Evolutionary conservation across 2,113 vertebrate species (phyloP).

Genomic region (Vidua macroura): DNA sequence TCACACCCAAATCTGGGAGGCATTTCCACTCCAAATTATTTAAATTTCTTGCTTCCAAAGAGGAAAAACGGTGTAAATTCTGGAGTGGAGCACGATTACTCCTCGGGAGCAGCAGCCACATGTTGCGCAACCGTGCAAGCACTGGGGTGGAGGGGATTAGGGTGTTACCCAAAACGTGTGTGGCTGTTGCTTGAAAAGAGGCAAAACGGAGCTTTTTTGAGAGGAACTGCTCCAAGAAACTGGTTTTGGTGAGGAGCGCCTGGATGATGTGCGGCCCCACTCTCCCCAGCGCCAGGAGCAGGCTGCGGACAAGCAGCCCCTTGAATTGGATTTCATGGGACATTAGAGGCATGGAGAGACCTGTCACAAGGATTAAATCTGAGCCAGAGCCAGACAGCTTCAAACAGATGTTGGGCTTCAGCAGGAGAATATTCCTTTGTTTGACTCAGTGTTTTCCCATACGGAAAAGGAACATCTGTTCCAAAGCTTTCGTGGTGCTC

Average conservation of each 20-base stretch:
- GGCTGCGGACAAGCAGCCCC: slow-evolving; percentile 20
- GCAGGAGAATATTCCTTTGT: slow-evolving; percentile 70
- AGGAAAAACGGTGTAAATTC: background rate
- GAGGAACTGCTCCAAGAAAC: background rate
- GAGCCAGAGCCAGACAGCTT: slow-evolving; percentile 57
- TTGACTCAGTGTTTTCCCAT: slow-evolving; percentile 55
- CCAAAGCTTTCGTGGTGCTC: background rate
- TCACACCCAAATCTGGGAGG: accelerated
- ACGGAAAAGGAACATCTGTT: slow-evolving; percentile 61
- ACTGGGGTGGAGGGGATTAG: background rate
- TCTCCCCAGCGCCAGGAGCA: background rate
- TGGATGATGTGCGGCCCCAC: background rate
- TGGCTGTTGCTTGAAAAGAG: background rate
- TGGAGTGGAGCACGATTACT: accelerated
- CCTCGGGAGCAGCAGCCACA: background rate
- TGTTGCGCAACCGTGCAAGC: accelerated
- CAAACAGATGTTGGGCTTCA: slow-evolving; percentile 66
- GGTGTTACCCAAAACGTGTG: background rate
- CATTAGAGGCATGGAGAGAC: slow-evolving; percentile 63
- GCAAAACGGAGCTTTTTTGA: background rate
- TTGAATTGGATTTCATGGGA: slow-evolving; percentile 67
- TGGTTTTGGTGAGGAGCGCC: background rate
- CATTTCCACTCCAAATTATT: accelerated
- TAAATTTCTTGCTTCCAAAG: background rate
- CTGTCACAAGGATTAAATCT: slow-evolving; percentile 63